Conservation (phyloP, 92 coral and sea anemone genomes). For the Umimayanthus kanabou region DNA sequence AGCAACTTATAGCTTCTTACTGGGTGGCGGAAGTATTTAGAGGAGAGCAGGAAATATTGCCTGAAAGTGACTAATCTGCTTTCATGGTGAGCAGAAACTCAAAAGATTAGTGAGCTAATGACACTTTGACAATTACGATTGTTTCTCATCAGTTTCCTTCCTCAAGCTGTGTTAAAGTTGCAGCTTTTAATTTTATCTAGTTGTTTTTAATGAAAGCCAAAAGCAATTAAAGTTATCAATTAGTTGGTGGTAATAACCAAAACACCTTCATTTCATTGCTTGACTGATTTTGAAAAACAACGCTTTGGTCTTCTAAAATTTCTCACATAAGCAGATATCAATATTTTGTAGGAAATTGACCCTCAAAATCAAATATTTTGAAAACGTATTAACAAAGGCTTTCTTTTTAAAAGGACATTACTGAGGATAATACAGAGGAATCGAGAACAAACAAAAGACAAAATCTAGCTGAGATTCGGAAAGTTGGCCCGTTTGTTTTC, state of each 20-base stretch:
- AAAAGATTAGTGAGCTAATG: background rate
- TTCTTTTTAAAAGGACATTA: too few relatives aligned
- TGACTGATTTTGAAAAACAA: too few relatives aligned
- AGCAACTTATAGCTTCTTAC: background rate
- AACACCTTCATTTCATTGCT: background rate
- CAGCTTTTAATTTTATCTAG: background rate
- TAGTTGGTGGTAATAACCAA: too few relatives aligned
- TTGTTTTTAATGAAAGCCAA: background rate
- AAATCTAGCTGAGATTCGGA: too few relatives aligned
- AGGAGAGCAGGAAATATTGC: background rate
- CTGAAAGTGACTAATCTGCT: background rate
- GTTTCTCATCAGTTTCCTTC: background rate
- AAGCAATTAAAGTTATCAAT: too few relatives aligned
- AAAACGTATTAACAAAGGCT: too few relatives aligned
- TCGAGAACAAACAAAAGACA: too few relatives aligned
- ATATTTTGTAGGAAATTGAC: background rate
- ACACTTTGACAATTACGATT: background rate
- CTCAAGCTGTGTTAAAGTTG: slow-evolving; percentile 9
- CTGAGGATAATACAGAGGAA: too few relatives aligned
- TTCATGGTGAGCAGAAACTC: background rate
- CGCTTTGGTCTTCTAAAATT: too few relatives aligned
- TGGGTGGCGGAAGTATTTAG: slow-evolving; percentile 17
- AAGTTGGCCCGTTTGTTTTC: too few relatives aligned
- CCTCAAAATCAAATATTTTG: too few relatives aligned
- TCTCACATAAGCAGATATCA: too few relatives aligned